Conservation (phyloP, 2,888 invertebrate genomes). For the Pristionchus mayeri region DNA sequence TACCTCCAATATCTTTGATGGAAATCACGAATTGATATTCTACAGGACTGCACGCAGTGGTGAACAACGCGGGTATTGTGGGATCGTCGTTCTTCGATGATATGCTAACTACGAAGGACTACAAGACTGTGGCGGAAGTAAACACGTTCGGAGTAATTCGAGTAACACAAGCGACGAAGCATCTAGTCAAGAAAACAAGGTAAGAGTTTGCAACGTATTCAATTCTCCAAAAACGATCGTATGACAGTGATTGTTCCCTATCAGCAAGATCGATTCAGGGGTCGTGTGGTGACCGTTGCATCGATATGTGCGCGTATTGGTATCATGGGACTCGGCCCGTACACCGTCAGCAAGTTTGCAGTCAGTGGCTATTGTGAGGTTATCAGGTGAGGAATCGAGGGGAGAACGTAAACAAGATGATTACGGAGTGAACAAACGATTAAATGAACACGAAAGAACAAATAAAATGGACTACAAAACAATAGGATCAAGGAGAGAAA, state of each 20-base stretch:
- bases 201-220: conserved; percentile 52
- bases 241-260: background rate
- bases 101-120: conserved; percentile 75
- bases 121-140: conserved; percentile 61
- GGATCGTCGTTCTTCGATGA: conserved; percentile 74
- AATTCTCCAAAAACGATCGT: background rate
- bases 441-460: no score
- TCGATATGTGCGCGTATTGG: conserved; percentile 48
- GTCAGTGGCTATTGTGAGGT: conserved; percentile 72
- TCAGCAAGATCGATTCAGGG: background rate
- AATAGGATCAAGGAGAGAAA: background rate
- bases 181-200: conserved; percentile 68
- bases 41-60: conserved; percentile 70
- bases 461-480: background rate
- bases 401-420: background rate
- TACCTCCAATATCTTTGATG: background rate
- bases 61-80: conserved; percentile 75
- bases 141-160: conserved; percentile 77
- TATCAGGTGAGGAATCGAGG: conserved; percentile 57
- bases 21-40: background rate
- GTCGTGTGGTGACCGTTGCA: conserved; percentile 42
- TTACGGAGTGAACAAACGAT: background rate
- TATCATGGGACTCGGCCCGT: conserved; percentile 67
- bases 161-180: conserved; percentile 69
- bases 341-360: conserved; percentile 71